Conservation (phyloP, 1,140 invertebrate species). For the Trachymyrmex cornetzi region DNA sequence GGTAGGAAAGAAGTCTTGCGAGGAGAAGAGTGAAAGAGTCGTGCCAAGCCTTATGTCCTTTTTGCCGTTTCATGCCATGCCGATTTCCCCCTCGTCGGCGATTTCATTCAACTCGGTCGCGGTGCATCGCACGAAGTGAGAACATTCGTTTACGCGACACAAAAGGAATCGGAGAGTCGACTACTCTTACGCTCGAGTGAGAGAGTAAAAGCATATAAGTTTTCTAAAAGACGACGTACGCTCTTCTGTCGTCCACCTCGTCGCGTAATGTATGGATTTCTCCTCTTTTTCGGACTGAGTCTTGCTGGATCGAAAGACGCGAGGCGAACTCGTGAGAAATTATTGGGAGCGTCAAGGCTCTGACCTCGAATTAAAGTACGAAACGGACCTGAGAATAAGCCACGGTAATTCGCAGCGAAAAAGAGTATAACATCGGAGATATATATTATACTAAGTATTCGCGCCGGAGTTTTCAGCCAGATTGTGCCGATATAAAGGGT, state of each 20-base stretch:
- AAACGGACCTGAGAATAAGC: constrained; percentile 48
- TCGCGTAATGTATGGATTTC: constrained; percentile 1
- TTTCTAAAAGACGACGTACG: constrained; percentile 37
- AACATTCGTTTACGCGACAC: constrained; percentile 70
- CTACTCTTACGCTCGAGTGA: constrained; percentile 13
- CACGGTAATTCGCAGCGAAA: constrained; percentile 26
- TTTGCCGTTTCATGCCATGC: constrained; percentile 42
- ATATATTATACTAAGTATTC: constrained; percentile 26
- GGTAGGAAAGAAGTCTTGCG: neutral
- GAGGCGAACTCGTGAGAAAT: constrained; percentile 49
- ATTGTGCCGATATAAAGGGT: constrained; percentile 32
- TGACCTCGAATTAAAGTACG: constrained; percentile 46
- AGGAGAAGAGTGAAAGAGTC: constrained; percentile 37
- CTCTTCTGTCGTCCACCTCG: constrained; percentile 1
- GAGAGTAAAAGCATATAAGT: constrained; percentile 7
- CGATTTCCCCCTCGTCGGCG: constrained; percentile 62
- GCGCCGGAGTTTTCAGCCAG: constrained; percentile 34
- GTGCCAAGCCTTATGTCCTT: neutral
- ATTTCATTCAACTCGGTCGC: constrained; percentile 67
- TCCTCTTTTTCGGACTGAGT: neutral
- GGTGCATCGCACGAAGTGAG: constrained; percentile 67
- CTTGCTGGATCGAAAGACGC: neutral
- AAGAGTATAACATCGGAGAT: neutral
- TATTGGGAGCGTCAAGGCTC: constrained; percentile 33
- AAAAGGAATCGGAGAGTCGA: constrained; percentile 51